Percentiles rank a stretch among this genome's conserved stretches.
These are phyloP conservation scores for Cherax destructor DNA, from an alignment of 1,140 invertebrate genomes.

Conservation along the genomic window DNA sequence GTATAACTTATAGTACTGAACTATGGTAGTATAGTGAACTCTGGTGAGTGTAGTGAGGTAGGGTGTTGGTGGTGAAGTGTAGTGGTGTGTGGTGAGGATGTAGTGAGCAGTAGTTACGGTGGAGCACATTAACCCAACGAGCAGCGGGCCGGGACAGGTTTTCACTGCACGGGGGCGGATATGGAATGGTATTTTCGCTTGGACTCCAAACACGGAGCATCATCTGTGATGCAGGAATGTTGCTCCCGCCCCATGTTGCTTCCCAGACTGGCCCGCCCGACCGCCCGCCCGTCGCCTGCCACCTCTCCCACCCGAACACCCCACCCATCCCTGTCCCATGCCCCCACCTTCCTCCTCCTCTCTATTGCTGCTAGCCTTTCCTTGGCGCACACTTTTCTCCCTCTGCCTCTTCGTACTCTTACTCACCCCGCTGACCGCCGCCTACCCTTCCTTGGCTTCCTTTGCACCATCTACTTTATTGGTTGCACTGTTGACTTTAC, in stretches of 20 bases:
- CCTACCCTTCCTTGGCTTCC: neutral
- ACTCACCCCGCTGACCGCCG: neutral
- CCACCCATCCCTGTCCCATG: too few relatives aligned
- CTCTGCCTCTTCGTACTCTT: neutral
- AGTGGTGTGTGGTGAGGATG: too few relatives aligned
- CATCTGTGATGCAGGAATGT: slow-evolving; percentile 62
- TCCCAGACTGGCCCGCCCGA: neutral
- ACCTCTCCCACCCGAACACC: too few relatives aligned
- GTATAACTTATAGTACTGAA: too few relatives aligned
- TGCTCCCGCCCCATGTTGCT: slow-evolving; percentile 26
- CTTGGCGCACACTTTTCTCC: too few relatives aligned
- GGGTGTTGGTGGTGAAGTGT: too few relatives aligned
- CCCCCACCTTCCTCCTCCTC: neutral
- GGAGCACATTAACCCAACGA: neutral
- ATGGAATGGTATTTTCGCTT: slow-evolving; percentile 65
- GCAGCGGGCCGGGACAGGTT: neutral
- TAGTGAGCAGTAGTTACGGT: neutral
- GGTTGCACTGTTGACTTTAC: too few relatives aligned
- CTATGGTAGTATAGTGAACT: too few relatives aligned
- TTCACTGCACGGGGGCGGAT: slow-evolving; percentile 34
- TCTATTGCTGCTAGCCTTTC: too few relatives aligned
- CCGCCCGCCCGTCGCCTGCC: too few relatives aligned
- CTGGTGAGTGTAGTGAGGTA: too few relatives aligned
- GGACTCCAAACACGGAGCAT: slow-evolving; percentile 41
- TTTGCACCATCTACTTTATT: neutral